A percentile compares a stretch with the other conserved stretches of the same genome.
Evolutionary conservation across 2,113 vertebrate species (phyloP).

Genomic region (Mionectes macconnelli): DNA sequence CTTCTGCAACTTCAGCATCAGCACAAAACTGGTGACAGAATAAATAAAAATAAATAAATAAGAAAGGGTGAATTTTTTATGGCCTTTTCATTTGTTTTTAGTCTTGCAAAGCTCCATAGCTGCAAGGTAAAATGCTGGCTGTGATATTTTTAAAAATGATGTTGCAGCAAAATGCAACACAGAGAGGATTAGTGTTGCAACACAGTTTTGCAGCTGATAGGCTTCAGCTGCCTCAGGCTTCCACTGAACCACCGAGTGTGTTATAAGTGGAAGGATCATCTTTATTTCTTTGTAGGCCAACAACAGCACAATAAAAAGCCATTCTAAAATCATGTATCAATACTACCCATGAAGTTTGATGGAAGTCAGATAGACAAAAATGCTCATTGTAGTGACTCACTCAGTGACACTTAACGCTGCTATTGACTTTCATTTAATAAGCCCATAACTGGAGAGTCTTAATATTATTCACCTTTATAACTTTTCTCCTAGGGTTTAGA

Average conservation of each 20-base stretch:
- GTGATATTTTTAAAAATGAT: slow-evolving; percentile 61
- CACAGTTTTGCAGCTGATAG: background rate
- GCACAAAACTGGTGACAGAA: background rate
- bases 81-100: slow-evolving; percentile 6
- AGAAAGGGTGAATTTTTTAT: background rate
- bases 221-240: background rate
- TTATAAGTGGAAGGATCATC: background rate
- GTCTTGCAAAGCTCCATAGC: slow-evolving; percentile 17
- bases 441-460: background rate
- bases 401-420: background rate
- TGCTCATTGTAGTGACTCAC: background rate
- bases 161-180: slow-evolving; percentile 32
- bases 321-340: background rate
- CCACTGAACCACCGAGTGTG: background rate
- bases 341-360: background rate
- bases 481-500: background rate
- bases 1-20: background rate
- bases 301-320: background rate
- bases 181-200: slow-evolving; percentile 35
- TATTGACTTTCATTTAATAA: slow-evolving; percentile 14
- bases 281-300: background rate
- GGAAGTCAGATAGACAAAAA: background rate
- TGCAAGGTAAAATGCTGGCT: slow-evolving; percentile 36
- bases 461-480: background rate
- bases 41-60: background rate